phyloP scores from a whole-genome alignment of 2,888 invertebrate genomes.

The Aethes cnicana region DNA sequence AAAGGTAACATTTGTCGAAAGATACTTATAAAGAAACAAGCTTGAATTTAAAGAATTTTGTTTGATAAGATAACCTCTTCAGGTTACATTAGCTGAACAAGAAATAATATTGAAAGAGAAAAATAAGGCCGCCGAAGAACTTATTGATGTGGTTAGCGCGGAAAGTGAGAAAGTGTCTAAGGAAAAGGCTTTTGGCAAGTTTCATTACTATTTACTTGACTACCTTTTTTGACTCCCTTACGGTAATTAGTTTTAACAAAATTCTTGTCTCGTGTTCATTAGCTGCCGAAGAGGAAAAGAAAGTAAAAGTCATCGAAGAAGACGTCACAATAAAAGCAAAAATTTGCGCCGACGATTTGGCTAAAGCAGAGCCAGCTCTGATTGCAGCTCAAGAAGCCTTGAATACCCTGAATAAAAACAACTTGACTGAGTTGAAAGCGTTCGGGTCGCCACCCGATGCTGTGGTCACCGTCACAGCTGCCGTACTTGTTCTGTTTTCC shows the following conservation, averaged over 20 bases:
- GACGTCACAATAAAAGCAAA: conserved; percentile 92
- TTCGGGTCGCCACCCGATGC: conserved; percentile 95
- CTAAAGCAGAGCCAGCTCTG: conserved; percentile 95
- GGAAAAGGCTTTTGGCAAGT: conserved; percentile 90
- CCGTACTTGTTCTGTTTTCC: conserved; percentile 93
- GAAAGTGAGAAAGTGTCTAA: conserved; percentile 96
- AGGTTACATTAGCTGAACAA: conserved; percentile 85
- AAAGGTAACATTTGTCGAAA: conserved; percentile 79
- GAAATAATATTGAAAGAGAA: conserved; percentile 92
- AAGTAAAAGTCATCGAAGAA: conserved; percentile 94
- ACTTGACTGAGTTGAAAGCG: conserved; percentile 96
- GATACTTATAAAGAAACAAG: no score
- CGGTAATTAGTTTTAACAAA: no score
- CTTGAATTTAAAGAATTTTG: no score
- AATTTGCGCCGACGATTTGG: conserved; percentile 94
- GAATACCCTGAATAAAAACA: conserved; percentile 95
- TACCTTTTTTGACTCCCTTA: no score
- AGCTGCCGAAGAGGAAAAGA: conserved; percentile 93
- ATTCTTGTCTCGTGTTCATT: no score
- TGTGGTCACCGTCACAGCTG: conserved; percentile 92
- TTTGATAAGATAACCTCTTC: no score
- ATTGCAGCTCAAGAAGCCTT: conserved; percentile 94
- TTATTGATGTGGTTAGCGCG: conserved; percentile 92
- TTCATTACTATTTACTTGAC: neutral
- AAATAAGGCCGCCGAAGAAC: conserved; percentile 93